Evolutionary conservation across 2,113 vertebrate genomes (phyloP), one percentile per base, ranked within the genome.

Genomic region (Oncorhynchus kisutch): DNA sequence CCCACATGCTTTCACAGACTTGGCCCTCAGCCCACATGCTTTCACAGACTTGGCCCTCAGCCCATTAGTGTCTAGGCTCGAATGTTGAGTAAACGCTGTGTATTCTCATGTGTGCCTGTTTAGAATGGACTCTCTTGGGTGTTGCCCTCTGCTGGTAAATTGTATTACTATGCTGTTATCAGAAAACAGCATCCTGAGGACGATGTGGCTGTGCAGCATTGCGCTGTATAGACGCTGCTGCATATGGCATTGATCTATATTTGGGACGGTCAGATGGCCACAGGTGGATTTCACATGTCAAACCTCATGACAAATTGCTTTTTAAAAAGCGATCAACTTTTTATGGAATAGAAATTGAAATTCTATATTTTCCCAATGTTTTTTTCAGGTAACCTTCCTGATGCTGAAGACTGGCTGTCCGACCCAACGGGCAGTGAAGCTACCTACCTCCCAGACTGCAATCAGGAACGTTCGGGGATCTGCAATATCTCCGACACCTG

Each of bases 391-490:
- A 14, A 11, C 3, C 77, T 78, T 24, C 39, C 66, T 3, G 27
- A 77, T 67, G 86, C 86, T 45, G 90, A 91, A 7, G 88, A 88
- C 70, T 76, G 68, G 75, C 31, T 76, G n/a, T 78, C 77, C 64
- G 72, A 77, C 81, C 70, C 67, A 7, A 75, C 49, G 14, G 78
- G 71, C 39, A 65, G 76, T 0, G 54, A 79, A 3, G 18, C 57
- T 71, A 88, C 86, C 51, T 84, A 89, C 4, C 91, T 93, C 31
- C 90, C 93, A 6, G 92, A 93, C 90, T 92, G 92, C 84, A 93
- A 91, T 59, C 76, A 85, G 74, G 91, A 92, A 66, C 75, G 48
- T 12, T 76, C 88, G 0, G 86, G 88, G 70, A 79, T 89, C 87
- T 93, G 92, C 82, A 91, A 91, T 71, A 16, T 81, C 24, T 90